Percentiles rank a stretch among this genome's conserved stretches.
Conservation (phyloP, 2,797 vertebrate species). For the Apodemus agrarius region DNA sequence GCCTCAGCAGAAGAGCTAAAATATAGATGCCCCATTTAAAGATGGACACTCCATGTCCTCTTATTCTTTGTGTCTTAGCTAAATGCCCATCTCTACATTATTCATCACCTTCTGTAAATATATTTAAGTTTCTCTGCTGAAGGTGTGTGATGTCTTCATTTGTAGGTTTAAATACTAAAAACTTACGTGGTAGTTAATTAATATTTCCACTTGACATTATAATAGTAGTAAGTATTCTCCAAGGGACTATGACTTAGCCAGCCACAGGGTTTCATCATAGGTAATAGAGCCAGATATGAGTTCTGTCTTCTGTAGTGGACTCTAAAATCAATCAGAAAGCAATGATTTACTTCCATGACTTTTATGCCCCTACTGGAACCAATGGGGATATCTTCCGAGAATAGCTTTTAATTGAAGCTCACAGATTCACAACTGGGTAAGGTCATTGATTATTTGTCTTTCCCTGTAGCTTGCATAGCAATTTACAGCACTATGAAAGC, state of each 20-base stretch:
- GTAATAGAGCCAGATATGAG: not conserved
- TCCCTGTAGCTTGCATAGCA: not conserved
- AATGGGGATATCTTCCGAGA: not conserved
- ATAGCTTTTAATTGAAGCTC: not conserved
- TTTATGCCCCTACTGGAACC: not conserved
- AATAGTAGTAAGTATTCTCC: not conserved
- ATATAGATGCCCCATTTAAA: not conserved
- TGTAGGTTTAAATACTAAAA: not conserved
- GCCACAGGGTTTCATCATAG: not conserved
- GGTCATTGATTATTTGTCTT: not conserved
- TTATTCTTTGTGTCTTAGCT: not conserved
- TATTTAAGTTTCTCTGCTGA: not conserved
- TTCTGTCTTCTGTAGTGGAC: not conserved
- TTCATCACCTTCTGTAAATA: not conserved
- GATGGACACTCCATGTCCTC: not conserved
- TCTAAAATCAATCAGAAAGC: not conserved
- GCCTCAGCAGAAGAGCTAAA: not conserved
- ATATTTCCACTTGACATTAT: not conserved
- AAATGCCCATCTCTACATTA: not conserved
- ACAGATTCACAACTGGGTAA: not conserved
- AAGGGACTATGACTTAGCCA: not conserved
- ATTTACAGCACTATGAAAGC: not conserved
- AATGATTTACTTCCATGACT: not conserved
- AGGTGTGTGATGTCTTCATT: not conserved
- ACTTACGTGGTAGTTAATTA: not conserved